phyloP scores from a whole-genome alignment of 2,113 vertebrate genomes.

The Tragelaphus strepsiceros region DNA sequence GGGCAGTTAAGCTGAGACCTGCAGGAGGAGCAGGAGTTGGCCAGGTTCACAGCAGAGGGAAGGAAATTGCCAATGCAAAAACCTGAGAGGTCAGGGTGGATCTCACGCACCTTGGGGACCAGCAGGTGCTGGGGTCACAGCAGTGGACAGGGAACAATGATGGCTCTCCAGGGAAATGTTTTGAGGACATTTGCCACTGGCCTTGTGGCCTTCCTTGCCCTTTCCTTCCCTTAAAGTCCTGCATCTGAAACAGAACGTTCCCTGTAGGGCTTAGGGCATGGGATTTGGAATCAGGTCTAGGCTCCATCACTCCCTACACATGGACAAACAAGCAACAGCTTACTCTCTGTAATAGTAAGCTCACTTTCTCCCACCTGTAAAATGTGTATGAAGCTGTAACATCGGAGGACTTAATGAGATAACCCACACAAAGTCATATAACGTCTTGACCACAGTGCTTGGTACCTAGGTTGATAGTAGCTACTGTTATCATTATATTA shows the following conservation, averaged over 20 bases:
- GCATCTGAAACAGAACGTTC: not conserved
- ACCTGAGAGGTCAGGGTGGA: not conserved
- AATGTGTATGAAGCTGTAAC: not conserved
- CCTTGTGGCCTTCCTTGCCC: not conserved
- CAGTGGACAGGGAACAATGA: no score
- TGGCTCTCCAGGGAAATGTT: not conserved
- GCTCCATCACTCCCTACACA: not conserved
- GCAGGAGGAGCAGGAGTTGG: no score
- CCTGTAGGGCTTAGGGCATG: not conserved
- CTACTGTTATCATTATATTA: not conserved
- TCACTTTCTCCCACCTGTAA: not conserved
- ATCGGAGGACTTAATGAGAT: not conserved
- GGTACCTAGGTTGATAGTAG: not conserved
- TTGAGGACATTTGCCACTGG: not conserved
- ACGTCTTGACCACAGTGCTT: not conserved
- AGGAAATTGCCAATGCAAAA: not conserved
- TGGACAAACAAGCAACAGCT: not conserved
- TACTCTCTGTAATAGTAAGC: not conserved
- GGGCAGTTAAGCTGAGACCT: not conserved
- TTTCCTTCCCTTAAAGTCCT: not conserved
- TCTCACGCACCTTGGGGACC: accelerated
- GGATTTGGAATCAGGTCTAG: not conserved
- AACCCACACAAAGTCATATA: accelerated
- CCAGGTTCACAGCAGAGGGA: not conserved
- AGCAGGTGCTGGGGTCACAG: not conserved